A percentile compares a stretch with the other conserved stretches of the same genome.
Conservation (phyloP, 2,113 vertebrate species). For the Perca flavescens region DNA sequence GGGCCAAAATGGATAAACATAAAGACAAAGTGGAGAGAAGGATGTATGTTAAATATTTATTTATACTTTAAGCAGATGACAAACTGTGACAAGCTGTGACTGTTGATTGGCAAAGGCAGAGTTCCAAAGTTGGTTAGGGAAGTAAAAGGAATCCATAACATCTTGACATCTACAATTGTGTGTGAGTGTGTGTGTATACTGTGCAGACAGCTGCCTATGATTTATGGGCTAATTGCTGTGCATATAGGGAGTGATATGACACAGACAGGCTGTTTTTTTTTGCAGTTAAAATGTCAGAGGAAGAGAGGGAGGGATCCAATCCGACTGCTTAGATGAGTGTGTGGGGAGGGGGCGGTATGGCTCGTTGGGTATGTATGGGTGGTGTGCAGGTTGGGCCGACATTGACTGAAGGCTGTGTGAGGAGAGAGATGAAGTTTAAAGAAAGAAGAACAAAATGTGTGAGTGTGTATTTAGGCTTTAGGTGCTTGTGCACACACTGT, state of each 20-base stretch:
- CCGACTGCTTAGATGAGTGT: constrained; percentile 28
- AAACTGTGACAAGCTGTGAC: neutral
- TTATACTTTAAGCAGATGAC: neutral
- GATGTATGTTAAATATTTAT: neutral
- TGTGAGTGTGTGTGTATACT: neutral
- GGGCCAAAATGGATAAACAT: neutral
- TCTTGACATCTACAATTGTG: neutral
- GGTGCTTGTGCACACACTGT: neutral
- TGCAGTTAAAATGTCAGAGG: constrained; percentile 33
- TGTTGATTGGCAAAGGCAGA: neutral
- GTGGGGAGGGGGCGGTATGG: neutral
- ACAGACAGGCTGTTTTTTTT: constrained; percentile 36
- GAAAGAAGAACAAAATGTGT: neutral
- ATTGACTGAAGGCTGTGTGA: constrained; percentile 31
- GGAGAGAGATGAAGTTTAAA: neutral
- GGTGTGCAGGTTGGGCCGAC: neutral
- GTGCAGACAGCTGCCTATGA: constrained; percentile 28
- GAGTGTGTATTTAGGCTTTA: neutral
- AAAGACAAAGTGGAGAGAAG: neutral
- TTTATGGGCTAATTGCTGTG: constrained; percentile 58
- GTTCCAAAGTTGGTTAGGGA: constrained; percentile 13
- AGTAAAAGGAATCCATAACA: constrained; percentile 54
- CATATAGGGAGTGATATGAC: constrained; percentile 41
- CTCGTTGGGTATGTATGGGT: constrained; percentile 16
- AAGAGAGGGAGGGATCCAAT: constrained; percentile 13